These are phyloP conservation scores for Oxytorus armatus DNA, from an alignment of 2,888 invertebrate species.

Conservation along the genomic window DNA sequence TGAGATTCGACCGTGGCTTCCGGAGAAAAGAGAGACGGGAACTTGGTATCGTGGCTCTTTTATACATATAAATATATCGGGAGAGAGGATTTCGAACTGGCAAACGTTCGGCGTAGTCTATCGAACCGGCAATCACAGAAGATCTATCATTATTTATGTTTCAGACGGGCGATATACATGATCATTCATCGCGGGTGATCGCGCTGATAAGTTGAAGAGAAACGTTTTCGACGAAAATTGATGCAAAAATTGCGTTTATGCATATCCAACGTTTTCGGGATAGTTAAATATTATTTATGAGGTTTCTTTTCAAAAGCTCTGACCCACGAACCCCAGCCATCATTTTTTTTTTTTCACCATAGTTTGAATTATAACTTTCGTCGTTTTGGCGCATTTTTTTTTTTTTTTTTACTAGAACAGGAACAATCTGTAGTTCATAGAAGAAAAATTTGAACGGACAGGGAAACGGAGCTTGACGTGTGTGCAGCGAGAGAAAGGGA, in stretches of 20 bases:
- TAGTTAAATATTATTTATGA: not conserved
- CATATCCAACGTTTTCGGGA: too few relatives aligned
- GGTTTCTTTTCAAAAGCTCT: too few relatives aligned
- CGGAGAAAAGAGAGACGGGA: slow-evolving; percentile 72
- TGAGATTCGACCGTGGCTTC: slow-evolving; percentile 80
- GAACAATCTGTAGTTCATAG: slow-evolving; percentile 38
- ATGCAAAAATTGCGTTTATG: not conserved
- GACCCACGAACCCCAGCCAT: too few relatives aligned
- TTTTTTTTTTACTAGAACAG: slow-evolving; percentile 53
- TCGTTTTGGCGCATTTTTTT: slow-evolving; percentile 42
- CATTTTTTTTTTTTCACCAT: too few relatives aligned
- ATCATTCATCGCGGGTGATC: slow-evolving; percentile 50
- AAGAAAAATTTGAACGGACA: slow-evolving; percentile 73
- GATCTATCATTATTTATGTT: slow-evolving; percentile 79
- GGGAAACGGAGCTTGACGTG: slow-evolving; percentile 68
- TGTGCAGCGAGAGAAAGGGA: slow-evolving; percentile 53
- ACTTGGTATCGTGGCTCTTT: slow-evolving; percentile 43
- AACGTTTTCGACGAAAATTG: slow-evolving; percentile 9
- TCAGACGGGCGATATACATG: slow-evolving; percentile 55
- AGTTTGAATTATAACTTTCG: slow-evolving; percentile 15
- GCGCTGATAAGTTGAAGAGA: slow-evolving; percentile 42
- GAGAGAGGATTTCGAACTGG: slow-evolving; percentile 53
- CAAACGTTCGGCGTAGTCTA: slow-evolving; percentile 14
- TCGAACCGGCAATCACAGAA: slow-evolving; percentile 75
- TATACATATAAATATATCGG: too few relatives aligned